Conservation (phyloP, 2,797 vertebrate species). For the Varecia variegata region DNA sequence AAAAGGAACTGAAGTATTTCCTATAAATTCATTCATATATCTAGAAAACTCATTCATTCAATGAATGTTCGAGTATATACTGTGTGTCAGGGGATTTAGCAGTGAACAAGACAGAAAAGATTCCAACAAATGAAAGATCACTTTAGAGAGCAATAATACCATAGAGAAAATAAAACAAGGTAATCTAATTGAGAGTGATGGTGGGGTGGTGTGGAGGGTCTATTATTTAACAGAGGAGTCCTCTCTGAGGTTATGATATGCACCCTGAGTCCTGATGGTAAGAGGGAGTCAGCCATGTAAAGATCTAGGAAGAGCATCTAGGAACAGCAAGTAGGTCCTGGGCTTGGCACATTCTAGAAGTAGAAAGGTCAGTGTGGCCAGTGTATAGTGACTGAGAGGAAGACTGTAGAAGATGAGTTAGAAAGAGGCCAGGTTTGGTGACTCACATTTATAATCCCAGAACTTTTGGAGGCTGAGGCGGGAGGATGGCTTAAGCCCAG, state of each 20-base stretch:
- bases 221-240: neutral
- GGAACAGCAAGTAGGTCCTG: neutral
- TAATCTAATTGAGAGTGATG: neutral
- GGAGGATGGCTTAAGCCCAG: neutral
- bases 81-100: neutral
- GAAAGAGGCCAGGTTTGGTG: neutral
- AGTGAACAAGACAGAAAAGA: neutral
- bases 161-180: slow-evolving; percentile 27
- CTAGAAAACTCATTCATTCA: slow-evolving; percentile 26
- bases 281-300: neutral
- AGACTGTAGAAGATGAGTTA: neutral
- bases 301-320: neutral
- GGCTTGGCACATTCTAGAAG: neutral
- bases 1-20: slow-evolving; percentile 1
- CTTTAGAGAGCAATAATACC: neutral
- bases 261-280: neutral
- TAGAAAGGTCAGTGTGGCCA: neutral
- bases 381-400: neutral
- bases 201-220: neutral
- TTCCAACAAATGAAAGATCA: neutral
- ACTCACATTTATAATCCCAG: neutral
- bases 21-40: slow-evolving; percentile 10
- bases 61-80: neutral
- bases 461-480: neutral
- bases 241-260: neutral